Percentiles rank a stretch among this genome's conserved stretches.
Conservation (phyloP, 1,140 invertebrate genomes). For the Brachionus calyciflorus region DNA sequence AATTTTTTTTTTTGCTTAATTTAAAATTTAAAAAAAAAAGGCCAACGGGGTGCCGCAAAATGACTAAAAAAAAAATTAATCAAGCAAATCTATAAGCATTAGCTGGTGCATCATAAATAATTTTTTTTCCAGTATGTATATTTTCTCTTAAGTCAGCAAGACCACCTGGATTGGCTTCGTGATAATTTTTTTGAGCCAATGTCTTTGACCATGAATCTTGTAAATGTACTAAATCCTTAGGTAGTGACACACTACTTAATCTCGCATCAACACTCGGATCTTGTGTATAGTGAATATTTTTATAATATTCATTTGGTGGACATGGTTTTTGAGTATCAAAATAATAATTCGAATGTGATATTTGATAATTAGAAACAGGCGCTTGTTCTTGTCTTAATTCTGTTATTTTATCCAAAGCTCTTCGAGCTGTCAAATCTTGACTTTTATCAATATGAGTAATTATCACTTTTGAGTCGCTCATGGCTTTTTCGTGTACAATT, state of each 20-base stretch:
- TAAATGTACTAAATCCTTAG: not conserved
- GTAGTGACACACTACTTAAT: constrained; percentile 8
- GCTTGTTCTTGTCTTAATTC: not conserved
- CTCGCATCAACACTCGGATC: not conserved
- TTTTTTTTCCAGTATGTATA: constrained; percentile 28
- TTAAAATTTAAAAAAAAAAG: not conserved
- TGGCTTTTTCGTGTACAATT: not conserved
- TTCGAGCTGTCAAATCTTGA: not conserved
- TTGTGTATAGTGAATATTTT: constrained; percentile 6
- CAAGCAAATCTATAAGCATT: constrained; percentile 44
- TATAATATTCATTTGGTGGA: constrained; percentile 15
- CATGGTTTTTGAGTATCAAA: not conserved
- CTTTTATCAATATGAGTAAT: constrained; percentile 7
- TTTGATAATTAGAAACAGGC: not conserved
- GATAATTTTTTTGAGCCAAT: constrained; percentile 27
- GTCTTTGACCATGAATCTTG: constrained; percentile 43
- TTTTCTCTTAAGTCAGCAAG: constrained; percentile 13
- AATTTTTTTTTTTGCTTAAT: not conserved
- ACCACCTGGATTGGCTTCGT: not conserved
- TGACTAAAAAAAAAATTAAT: constrained; percentile 48
- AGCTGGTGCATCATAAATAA: constrained; percentile 33
- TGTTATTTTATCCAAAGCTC: constrained; percentile 15
- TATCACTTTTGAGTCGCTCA: not conserved
- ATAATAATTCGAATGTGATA: not conserved
- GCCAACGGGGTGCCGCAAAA: too few relatives aligned